Evolutionary conservation across 2,113 vertebrate species (phyloP).

Genomic region (Lagopus leucura): DNA sequence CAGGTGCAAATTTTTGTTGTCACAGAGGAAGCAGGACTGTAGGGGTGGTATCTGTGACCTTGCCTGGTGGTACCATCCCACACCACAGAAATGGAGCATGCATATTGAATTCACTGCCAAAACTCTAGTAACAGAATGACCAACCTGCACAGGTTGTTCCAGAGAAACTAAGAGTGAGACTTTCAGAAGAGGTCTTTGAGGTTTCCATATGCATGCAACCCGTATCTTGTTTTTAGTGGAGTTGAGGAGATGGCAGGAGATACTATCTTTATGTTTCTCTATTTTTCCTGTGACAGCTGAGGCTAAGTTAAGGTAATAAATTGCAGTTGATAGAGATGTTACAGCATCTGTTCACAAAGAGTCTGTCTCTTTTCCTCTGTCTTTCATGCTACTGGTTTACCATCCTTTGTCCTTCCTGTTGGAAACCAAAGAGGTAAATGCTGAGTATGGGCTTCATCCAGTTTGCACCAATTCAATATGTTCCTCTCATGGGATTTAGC

Average conservation of each 20-base stretch:
- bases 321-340: background rate
- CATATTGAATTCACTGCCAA: accelerated
- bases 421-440: background rate
- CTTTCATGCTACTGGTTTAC: background rate
- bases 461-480: background rate
- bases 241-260: background rate
- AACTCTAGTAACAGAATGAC: background rate
- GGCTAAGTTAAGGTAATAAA: background rate
- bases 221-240: background rate
- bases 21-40: background rate
- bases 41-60: background rate
- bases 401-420: background rate
- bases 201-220: accelerated
- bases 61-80: background rate
- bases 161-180: background rate
- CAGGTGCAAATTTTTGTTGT: background rate
- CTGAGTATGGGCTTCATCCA: background rate
- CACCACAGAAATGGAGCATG: background rate
- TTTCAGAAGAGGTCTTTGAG: background rate
- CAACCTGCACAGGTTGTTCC: background rate
- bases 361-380: background rate
- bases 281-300: background rate
- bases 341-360: background rate
- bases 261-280: background rate
- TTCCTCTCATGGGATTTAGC: background rate